Conservation (phyloP, 2,888 invertebrate species). For the Deilephila elpenor region DNA sequence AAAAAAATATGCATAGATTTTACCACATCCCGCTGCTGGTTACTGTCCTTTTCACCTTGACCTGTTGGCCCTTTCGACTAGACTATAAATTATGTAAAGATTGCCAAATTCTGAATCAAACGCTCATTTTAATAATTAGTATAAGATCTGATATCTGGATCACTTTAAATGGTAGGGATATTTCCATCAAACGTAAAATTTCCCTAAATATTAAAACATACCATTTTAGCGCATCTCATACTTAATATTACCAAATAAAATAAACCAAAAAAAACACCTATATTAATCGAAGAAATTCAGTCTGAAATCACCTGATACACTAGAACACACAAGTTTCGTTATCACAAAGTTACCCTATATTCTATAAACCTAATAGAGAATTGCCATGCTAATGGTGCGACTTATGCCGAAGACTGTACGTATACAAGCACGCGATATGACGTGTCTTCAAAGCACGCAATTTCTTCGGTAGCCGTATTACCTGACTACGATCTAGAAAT, state of each 20-base stretch:
- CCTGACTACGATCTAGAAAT: slow-evolving; percentile 49
- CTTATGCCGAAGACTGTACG: slow-evolving; percentile 29
- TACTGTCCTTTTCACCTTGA: too few relatives aligned
- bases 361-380: neutral
- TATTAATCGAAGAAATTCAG: neutral
- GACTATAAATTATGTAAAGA: too few relatives aligned
- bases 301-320: neutral
- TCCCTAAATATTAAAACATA: too few relatives aligned
- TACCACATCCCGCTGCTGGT: too few relatives aligned
- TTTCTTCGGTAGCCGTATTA: slow-evolving; percentile 50
- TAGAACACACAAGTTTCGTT: neutral
- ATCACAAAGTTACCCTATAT: neutral
- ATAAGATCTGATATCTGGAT: too few relatives aligned
- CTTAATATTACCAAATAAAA: neutral
- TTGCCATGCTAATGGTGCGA: neutral
- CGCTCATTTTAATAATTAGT: too few relatives aligned
- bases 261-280: neutral
- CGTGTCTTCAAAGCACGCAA: slow-evolving; percentile 53
- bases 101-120: too few relatives aligned
- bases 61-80: too few relatives aligned
- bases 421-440: slow-evolving; percentile 54
- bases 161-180: too few relatives aligned
- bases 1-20: too few relatives aligned
- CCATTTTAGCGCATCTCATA: too few relatives aligned
- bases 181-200: too few relatives aligned